Base-by-base conservation (phyloP, 2,797 vertebrate genomes). In the Brachyrhaphis roseni region DNA sequence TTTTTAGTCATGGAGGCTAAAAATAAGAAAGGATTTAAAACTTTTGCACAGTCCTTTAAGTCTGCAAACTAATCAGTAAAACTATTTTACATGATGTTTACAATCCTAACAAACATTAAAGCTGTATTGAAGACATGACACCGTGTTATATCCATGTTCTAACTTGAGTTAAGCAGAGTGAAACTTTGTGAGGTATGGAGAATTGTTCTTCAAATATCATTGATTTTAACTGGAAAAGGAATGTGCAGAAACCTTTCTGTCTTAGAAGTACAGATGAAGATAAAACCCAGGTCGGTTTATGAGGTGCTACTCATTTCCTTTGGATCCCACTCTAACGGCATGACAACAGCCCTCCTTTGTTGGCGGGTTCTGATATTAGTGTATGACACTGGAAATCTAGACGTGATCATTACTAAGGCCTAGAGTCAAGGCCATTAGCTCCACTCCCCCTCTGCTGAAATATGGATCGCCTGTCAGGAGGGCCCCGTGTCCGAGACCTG, bases 401-500 rank as follows among this genome's bases (percentile, higher is more conserved):
- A 92, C 84, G 39, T 78, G 86, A 92, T 93, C 91, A 94, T 94
- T 94, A 93, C 86, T 75, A 73, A 86, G 81, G 88, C 90, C 88
- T 72, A 82, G 87, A 93, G 90, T 93, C 93, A 91, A 95, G 92
- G 91, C 91, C 91, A 95, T 95, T 94, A 93, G 82, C 80, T 79
- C 87, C 82, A 64, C 75, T 78, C 81, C 78, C 81, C 87, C 88
- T 83, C 84, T 78, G 80, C 90, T 93, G 93, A 93, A 92, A 95
- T 90, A 95, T 94, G 91, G 91, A 91, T 95, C 93, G 88, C 95
- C 94, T 92, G 93, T 95, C 91, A 92, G 55, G 75, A 88, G 90
- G 88, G 92, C 88, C 84, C 93, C 49, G 85, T 92, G 92, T 92
- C 94, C 92, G 89, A 90, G 88, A 93, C 90, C 89, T 91, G 83